These are phyloP conservation scores for Hesperophylax magnus DNA, from an alignment of 1,140 invertebrate genomes.

Conservation along the genomic window DNA sequence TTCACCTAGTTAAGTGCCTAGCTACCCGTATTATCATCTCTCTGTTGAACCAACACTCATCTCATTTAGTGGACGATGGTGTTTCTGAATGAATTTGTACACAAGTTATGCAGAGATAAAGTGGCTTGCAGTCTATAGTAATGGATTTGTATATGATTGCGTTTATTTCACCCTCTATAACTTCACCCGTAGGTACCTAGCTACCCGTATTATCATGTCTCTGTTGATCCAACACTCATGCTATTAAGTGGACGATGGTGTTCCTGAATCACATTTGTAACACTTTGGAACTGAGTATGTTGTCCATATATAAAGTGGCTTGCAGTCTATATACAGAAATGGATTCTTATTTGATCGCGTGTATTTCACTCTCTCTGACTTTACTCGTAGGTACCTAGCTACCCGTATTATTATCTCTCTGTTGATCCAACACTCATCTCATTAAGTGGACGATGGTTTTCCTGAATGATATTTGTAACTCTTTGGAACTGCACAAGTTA, in stretches of 20 bases:
- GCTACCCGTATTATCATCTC: not conserved
- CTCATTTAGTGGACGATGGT: not conserved
- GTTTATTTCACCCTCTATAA: not conserved
- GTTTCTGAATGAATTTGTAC: not conserved
- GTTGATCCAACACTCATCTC: constrained; percentile 1
- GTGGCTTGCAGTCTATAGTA: too few relatives aligned
- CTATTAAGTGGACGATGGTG: not conserved
- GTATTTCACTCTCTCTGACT: not conserved
- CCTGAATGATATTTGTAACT: not conserved
- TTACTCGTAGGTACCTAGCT: not conserved
- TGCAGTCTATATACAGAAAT: too few relatives aligned
- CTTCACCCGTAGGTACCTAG: not conserved
- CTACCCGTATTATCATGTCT: not conserved
- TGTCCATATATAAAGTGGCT: too few relatives aligned
- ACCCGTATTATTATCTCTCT: not conserved
- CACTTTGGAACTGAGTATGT: too few relatives aligned
- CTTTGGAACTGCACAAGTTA: constrained; percentile 2
- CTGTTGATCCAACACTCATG: not conserved
- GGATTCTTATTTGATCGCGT: not conserved
- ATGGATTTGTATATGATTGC: not conserved
- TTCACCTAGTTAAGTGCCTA: too few relatives aligned
- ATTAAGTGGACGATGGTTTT: not conserved
- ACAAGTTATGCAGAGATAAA: not conserved
- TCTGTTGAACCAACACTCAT: not conserved
- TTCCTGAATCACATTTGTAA: not conserved